Percentiles rank a stretch among this genome's conserved stretches.
Evolutionary conservation across 1,140 invertebrate species (phyloP).

Genomic region (Achatina immaculata): DNA sequence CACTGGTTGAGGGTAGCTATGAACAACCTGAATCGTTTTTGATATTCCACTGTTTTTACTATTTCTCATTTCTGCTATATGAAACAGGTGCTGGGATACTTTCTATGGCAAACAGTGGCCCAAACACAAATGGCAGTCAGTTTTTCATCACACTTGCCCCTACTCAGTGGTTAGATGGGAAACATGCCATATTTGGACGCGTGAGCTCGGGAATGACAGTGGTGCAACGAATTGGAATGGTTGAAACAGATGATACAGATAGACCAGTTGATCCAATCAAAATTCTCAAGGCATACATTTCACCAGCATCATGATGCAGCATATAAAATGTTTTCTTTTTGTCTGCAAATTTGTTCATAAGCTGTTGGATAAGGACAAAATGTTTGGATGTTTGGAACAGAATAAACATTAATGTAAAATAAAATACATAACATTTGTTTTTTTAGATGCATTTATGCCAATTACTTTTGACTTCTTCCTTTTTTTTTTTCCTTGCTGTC

Average conservation of each 20-base stretch:
- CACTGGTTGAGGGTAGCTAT: no score
- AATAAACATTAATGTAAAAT: no score
- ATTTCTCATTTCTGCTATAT: not conserved
- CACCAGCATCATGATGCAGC: conserved; percentile 30
- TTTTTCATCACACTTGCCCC: conserved; percentile 98
- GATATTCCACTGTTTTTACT: no score
- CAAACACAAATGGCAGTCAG: conserved; percentile 96
- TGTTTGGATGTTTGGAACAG: no score
- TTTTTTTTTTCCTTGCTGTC: no score
- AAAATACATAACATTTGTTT: no score
- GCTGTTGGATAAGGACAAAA: not conserved
- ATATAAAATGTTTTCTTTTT: not conserved
- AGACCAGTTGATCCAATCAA: conserved; percentile 90
- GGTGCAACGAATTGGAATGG: conserved; percentile 90
- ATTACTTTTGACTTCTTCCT: no score
- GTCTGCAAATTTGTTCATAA: not conserved
- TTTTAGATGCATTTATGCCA: no score
- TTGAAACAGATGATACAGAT: conserved; percentile 93
- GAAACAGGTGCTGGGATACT: conserved; percentile 81
- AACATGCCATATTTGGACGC: conserved; percentile 96
- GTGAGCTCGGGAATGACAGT: conserved; percentile 89
- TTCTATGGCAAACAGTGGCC: conserved; percentile 96
- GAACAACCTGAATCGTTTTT: no score
- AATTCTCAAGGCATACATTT: conserved; percentile 79
- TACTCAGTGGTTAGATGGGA: conserved; percentile 97